phyloP scores from a whole-genome alignment of 30 jellyfish, hydroid and myxozoan genomes.

The Haliclystus octoradiatus region DNA sequence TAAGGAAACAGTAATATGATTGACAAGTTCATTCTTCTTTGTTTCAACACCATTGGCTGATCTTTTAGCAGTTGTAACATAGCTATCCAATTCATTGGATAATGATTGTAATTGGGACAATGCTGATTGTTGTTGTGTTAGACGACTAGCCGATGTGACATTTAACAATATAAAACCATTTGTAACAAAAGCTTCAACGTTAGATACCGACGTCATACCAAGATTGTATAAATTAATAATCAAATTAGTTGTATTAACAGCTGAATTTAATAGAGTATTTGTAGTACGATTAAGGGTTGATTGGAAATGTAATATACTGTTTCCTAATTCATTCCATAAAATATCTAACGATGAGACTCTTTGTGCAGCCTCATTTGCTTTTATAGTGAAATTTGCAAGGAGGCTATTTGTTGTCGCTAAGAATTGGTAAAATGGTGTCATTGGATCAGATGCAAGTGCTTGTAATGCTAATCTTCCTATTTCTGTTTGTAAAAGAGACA shows the following conservation, averaged over 20 bases:
- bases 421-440: constrained; percentile 64
- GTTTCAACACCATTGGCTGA: constrained; percentile 22
- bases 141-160: constrained; percentile 36
- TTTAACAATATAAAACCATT: constrained; percentile 37
- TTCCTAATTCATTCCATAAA: constrained; percentile 42
- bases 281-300: constrained; percentile 36
- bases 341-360: constrained; percentile 40
- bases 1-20: constrained; percentile 52
- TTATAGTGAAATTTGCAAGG: constrained; percentile 11
- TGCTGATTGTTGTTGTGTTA: constrained; percentile 73
- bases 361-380: constrained; percentile 37
- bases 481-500: constrained; percentile 29
- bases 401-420: constrained; percentile 29
- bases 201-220: constrained; percentile 41
- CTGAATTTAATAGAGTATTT: constrained; percentile 7
- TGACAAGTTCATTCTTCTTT: constrained; percentile 29
- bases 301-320: constrained; percentile 25
- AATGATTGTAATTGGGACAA: constrained; percentile 41
- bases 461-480: constrained; percentile 10
- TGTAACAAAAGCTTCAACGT: constrained; percentile 30
- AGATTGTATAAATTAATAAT: constrained; percentile 52
- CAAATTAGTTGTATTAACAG: constrained; percentile 9
- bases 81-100: constrained; percentile 36
- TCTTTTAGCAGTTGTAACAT: constrained; percentile 35
- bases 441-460: constrained; percentile 20